Evolutionary conservation across 2,113 vertebrate genomes (phyloP).

Genomic region (Lophotis ruficrista): DNA sequence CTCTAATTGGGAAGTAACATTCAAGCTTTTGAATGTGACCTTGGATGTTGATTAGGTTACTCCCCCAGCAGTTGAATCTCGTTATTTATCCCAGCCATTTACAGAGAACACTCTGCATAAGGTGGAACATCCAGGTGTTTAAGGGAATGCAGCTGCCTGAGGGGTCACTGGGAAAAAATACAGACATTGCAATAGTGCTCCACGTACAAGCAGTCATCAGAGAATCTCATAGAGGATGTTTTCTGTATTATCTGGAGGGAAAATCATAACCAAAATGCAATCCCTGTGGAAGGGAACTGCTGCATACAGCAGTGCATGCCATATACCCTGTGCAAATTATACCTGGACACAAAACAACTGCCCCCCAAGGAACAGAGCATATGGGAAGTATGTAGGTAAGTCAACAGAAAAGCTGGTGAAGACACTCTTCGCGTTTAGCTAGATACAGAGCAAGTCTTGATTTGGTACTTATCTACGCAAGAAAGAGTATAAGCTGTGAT

Average conservation of each 20-base stretch:
- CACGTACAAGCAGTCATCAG: background rate
- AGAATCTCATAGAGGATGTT: background rate
- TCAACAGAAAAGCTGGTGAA: background rate
- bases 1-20: conserved; percentile 4
- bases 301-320: background rate
- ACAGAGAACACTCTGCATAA: background rate
- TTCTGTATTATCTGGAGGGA: background rate
- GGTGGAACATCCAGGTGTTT: conserved; percentile 10
- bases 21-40: conserved; percentile 45
- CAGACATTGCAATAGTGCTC: background rate
- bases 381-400: background rate
- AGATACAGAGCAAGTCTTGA: background rate
- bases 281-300: background rate
- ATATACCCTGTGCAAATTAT: background rate
- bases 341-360: fast-evolving
- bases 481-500: background rate
- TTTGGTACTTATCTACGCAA: background rate
- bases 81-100: background rate
- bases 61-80: background rate
- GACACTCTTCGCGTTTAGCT: background rate
- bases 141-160: background rate
- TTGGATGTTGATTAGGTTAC: conserved; percentile 32
- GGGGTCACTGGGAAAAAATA: background rate
- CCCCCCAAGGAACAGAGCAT: background rate
- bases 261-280: background rate